phyloP scores from a whole-genome alignment of 2,113 vertebrate genomes.

The Tamias sibiricus region DNA sequence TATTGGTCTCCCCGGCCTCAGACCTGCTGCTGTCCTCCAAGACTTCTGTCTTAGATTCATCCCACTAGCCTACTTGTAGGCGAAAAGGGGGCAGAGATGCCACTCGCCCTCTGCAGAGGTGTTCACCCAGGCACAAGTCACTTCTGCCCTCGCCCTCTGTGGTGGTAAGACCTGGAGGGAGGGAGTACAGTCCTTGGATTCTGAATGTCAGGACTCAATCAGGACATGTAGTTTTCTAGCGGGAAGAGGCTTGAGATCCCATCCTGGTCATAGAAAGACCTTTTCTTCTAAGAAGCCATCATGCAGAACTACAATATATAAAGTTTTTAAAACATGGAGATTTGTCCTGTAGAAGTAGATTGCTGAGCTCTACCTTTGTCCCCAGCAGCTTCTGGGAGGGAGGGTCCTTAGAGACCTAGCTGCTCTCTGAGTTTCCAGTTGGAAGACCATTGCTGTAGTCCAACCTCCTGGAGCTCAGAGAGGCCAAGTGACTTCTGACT shows the following conservation, averaged over 20 bases:
- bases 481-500: neutral
- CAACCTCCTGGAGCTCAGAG: neutral
- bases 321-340: neutral
- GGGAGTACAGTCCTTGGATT: neutral
- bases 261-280: neutral
- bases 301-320: neutral
- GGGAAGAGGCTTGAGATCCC: neutral
- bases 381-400: neutral
- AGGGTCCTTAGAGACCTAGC: neutral
- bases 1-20: neutral
- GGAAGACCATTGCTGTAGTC: neutral
- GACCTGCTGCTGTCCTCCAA: neutral
- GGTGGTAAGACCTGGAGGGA: neutral
- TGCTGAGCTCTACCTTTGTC: neutral
- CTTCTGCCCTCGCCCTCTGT: neutral
- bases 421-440: neutral
- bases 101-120: neutral
- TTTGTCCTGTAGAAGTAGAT: neutral
- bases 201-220: neutral
- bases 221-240: neutral
- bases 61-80: accelerated
- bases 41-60: neutral
- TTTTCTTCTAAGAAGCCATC: neutral
- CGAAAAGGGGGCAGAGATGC: too few relatives aligned
- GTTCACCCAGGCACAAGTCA: neutral